Evolutionary conservation across 2,797 vertebrate species (phyloP), one percentile per base, ranked within the genome.

Genomic region (Ptychobarbus kaznakovi): DNA sequence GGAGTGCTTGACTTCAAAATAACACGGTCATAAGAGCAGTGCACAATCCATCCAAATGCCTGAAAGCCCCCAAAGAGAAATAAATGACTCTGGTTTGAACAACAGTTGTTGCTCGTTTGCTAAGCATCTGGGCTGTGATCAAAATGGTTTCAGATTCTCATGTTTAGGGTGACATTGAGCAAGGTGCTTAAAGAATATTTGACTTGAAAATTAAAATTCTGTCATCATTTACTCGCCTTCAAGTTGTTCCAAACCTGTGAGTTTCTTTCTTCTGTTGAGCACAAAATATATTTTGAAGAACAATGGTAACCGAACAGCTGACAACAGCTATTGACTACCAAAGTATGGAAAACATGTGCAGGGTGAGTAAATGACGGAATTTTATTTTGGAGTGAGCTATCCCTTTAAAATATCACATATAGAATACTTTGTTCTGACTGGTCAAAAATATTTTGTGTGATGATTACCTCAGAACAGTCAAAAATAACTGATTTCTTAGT

Each of bases 31-130:
- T 70, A 79, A 73, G 65, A 73, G 12, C 63, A 78, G 38, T 58
- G 28, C 46, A 42, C 58, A 58, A 22, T 74, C 68, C 49, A 69
- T 89, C 79, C 38, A 78, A 83, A 81, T 42, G 70, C 49, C 65
- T 65, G 28, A 66, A 61, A 68, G 51, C 68, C 70, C 87, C 70
- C 72, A 25, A 83, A 80, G 78, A 51, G 40, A 35, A 42, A 46
- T 38, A 1, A 51, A 56, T 65, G 51, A 20, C 40, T 38, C 11
- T 6, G 72, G 61, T 84, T 84, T 32, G 18, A 70, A 80, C 72
- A 85, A 56, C 66, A 49, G 65, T 69, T 40, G 25, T 28, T 87
- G 76, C 66, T 76, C 32, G 58, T 32, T 83, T 25, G 22, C 72
- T 25, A 63, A 78, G n/a, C 74, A 78, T 78, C 38, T 69, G 63